phyloP scores from a whole-genome alignment of 2,113 vertebrate species.

The Martes martes region DNA sequence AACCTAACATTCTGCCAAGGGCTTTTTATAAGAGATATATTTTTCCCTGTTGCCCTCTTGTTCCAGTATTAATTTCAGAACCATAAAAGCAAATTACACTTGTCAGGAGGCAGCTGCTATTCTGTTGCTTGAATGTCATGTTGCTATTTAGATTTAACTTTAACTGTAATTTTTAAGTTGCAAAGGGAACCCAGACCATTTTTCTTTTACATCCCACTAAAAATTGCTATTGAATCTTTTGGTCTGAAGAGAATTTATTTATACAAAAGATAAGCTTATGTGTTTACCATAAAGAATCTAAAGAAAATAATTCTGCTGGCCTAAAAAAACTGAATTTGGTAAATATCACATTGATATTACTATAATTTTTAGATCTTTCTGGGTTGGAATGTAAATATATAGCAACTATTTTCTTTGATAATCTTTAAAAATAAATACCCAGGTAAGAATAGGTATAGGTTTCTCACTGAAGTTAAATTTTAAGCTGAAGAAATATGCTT shows the following conservation, averaged over 20 bases:
- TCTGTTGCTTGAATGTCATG: conserved; percentile 41
- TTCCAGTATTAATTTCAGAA: conserved; percentile 34
- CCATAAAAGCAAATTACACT: conserved; percentile 37
- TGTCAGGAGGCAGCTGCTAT: conserved; percentile 1
- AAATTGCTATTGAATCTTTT: background rate
- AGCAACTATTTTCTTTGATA: background rate
- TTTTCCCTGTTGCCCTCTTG: background rate
- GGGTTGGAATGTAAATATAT: background rate
- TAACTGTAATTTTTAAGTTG: conserved; percentile 27
- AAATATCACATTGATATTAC: background rate
- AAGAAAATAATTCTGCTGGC: background rate
- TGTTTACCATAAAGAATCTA: background rate
- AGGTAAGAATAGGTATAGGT: conserved; percentile 17
- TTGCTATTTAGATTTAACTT: conserved; percentile 43
- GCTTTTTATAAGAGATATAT: background rate
- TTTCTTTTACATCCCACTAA: background rate
- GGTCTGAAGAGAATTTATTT: background rate
- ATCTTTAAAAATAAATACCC: conserved; percentile 31
- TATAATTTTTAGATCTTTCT: conserved; percentile 17
- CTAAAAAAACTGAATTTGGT: conserved; percentile 12
- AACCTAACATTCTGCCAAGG: background rate
- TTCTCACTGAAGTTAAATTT: conserved; percentile 29
- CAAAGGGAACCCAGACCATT: background rate
- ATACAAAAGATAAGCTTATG: background rate
- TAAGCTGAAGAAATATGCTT: conserved; percentile 46